These are phyloP conservation scores for Drosophila siamana DNA, from an alignment of 2,888 invertebrate genomes.

Conservation along the genomic window DNA sequence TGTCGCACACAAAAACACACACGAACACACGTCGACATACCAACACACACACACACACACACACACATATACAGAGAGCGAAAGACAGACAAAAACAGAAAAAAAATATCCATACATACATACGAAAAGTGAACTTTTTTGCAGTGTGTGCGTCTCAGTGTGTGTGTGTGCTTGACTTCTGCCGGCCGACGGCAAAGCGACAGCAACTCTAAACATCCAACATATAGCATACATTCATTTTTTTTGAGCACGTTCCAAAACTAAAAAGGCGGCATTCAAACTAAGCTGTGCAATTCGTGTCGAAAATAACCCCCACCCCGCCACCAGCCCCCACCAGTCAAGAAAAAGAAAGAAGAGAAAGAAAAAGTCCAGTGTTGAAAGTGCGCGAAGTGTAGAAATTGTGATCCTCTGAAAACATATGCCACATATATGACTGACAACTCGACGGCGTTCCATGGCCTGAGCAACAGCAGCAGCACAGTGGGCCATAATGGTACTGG, in stretches of 20 bases:
- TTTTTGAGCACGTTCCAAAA: slow-evolving; percentile 57
- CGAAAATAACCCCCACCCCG: neutral
- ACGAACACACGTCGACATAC: slow-evolving; percentile 9
- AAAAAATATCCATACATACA: too few relatives aligned
- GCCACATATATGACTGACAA: slow-evolving; percentile 13
- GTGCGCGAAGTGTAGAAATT: slow-evolving; percentile 26
- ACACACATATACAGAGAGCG: too few relatives aligned
- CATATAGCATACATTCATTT: slow-evolving; percentile 30
- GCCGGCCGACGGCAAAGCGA: slow-evolving; percentile 67
- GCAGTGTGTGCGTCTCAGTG: slow-evolving; percentile 30
- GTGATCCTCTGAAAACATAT: neutral
- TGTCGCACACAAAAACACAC: slow-evolving; percentile 35
- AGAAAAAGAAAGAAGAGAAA: too few relatives aligned
- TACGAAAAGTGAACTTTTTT: slow-evolving; percentile 9
- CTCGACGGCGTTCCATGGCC: slow-evolving; percentile 49
- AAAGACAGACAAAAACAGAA: slow-evolving; percentile 12
- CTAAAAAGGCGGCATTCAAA: slow-evolving; percentile 15
- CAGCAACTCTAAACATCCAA: slow-evolving; percentile 7
- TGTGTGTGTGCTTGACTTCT: slow-evolving; percentile 32
- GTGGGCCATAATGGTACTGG: slow-evolving; percentile 82
- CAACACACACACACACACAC: slow-evolving; percentile 1
- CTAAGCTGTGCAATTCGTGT: slow-evolving; percentile 17
- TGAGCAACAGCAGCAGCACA: slow-evolving; percentile 39
- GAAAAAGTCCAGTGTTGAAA: slow-evolving; percentile 16
- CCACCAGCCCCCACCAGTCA: neutral